A percentile compares a stretch with the other conserved stretches of the same genome.
These are phyloP conservation scores for Belonocnema kinseyi DNA, from an alignment of 1,140 invertebrate genomes.

Conservation along the genomic window DNA sequence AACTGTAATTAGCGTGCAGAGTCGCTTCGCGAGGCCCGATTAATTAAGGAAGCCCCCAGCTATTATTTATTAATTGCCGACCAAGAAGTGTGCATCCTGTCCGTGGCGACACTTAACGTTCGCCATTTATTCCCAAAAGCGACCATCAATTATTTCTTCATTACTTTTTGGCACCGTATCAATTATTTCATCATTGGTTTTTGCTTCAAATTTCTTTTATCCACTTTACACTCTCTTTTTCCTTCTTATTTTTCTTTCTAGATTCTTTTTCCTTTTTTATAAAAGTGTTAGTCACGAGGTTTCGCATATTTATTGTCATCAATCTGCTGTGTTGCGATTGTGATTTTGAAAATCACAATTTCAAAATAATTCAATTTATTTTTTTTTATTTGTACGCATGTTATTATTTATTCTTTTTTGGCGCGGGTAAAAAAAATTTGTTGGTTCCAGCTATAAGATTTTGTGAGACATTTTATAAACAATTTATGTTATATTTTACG, in stretches of 20 bases:
- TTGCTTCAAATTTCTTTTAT: not conserved
- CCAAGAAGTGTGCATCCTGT: constrained; percentile 59
- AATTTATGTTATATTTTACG: too few relatives aligned
- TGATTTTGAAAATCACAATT: too few relatives aligned
- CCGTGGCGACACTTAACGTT: constrained; percentile 59
- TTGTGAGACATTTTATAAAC: too few relatives aligned
- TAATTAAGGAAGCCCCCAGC: constrained; percentile 68
- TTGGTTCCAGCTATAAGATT: too few relatives aligned
- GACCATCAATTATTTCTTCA: constrained; percentile 46
- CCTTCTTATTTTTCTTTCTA: not conserved
- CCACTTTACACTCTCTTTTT: not conserved
- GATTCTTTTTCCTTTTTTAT: not conserved
- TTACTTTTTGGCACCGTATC: not conserved
- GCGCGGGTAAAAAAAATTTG: too few relatives aligned
- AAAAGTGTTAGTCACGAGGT: too few relatives aligned
- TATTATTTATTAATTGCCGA: constrained; percentile 62
- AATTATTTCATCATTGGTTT: constrained; percentile 10
- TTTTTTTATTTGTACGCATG: too few relatives aligned
- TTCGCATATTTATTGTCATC: too few relatives aligned
- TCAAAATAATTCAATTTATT: too few relatives aligned
- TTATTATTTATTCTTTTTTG: too few relatives aligned
- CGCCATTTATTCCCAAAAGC: constrained; percentile 39
- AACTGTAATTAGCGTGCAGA: constrained; percentile 72
- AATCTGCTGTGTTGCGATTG: too few relatives aligned
- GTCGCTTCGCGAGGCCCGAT: constrained; percentile 63